These are phyloP conservation scores for Trematomus bernacchii DNA, from an alignment of 2,797 vertebrate genomes.

Conservation along the genomic window DNA sequence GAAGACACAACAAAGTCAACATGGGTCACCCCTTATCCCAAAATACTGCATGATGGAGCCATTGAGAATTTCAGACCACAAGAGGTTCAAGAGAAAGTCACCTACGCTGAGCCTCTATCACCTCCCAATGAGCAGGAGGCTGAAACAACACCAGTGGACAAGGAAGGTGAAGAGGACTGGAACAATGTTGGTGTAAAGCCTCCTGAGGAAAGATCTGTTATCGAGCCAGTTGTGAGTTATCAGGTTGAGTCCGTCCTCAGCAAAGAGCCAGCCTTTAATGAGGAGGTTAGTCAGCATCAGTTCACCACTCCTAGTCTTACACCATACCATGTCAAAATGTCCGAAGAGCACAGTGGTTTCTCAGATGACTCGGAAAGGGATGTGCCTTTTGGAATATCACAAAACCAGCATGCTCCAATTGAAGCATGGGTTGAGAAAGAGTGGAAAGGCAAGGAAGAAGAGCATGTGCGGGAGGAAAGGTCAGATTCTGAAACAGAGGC, in stretches of 20 bases:
- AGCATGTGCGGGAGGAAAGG: slow-evolving; percentile 45
- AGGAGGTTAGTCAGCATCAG: slow-evolving; percentile 19
- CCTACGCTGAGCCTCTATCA: slow-evolving; percentile 62
- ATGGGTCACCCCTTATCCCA: slow-evolving; percentile 55
- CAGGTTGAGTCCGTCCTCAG: slow-evolving; percentile 47
- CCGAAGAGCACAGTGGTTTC: slow-evolving; percentile 30
- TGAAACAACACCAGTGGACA: slow-evolving; percentile 11
- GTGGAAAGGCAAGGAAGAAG: neutral
- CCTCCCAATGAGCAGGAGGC: slow-evolving; percentile 53
- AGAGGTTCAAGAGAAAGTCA: slow-evolving; percentile 71
- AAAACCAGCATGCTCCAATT: slow-evolving; percentile 1
- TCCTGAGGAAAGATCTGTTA: slow-evolving; percentile 10
- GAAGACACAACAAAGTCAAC: slow-evolving; percentile 25
- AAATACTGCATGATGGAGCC: slow-evolving; percentile 64
- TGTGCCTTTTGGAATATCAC: slow-evolving; percentile 35
- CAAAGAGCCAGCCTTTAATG: slow-evolving; percentile 1
- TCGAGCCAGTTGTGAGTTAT: slow-evolving; percentile 39
- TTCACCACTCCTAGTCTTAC: slow-evolving; percentile 6
- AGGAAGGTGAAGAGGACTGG: slow-evolving; percentile 25
- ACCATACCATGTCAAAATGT: neutral
- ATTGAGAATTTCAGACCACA: slow-evolving; percentile 69
- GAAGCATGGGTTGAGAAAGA: slow-evolving; percentile 45
- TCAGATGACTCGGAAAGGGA: slow-evolving; percentile 52
- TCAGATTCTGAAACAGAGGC: slow-evolving; percentile 68
- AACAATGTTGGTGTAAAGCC: slow-evolving; percentile 1